A percentile compares a stretch with the other conserved stretches of the same genome.
Conservation (phyloP, 2,888 invertebrate species). For the Ectropis crepuscularia region DNA sequence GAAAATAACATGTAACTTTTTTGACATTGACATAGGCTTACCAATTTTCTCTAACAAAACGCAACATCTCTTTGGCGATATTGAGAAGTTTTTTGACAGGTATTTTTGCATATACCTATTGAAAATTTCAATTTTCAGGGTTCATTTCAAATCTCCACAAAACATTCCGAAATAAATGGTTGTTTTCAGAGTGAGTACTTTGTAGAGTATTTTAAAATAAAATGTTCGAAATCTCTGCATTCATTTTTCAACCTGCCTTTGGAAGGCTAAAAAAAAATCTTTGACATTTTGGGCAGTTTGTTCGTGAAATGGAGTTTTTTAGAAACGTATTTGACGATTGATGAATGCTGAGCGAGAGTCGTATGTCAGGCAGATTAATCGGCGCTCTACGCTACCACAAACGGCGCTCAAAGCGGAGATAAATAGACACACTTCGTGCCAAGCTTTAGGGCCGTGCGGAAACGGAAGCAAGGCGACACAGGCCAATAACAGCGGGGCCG, state of each 20-base stretch:
- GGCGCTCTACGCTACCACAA: slow-evolving; percentile 23
- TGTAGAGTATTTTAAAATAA: background rate
- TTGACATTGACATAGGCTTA: no score
- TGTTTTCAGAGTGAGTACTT: no score
- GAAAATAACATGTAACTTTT: no score
- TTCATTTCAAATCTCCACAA: background rate
- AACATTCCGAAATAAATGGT: no score
- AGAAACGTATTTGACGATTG: slow-evolving; percentile 22
- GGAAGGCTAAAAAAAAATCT: slow-evolving; percentile 9
- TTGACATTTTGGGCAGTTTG: slow-evolving; percentile 11
- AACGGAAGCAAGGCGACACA: no score
- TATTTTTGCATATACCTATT: background rate
- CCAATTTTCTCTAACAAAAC: no score
- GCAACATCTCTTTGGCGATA: no score
- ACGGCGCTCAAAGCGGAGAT: slow-evolving; percentile 26
- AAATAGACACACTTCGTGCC: slow-evolving; percentile 8
- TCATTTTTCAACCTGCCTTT: slow-evolving; percentile 6
- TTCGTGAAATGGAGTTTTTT: slow-evolving; percentile 17
- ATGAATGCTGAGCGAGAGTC: slow-evolving; percentile 23
- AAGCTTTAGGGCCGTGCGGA: background rate
- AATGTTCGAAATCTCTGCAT: background rate
- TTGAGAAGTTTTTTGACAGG: no score
- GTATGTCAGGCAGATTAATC: slow-evolving; percentile 25
- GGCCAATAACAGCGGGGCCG: no score
- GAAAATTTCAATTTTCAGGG: background rate